Conservation (phyloP, 2,113 vertebrate genomes). For the Oryzias celebensis region DNA sequence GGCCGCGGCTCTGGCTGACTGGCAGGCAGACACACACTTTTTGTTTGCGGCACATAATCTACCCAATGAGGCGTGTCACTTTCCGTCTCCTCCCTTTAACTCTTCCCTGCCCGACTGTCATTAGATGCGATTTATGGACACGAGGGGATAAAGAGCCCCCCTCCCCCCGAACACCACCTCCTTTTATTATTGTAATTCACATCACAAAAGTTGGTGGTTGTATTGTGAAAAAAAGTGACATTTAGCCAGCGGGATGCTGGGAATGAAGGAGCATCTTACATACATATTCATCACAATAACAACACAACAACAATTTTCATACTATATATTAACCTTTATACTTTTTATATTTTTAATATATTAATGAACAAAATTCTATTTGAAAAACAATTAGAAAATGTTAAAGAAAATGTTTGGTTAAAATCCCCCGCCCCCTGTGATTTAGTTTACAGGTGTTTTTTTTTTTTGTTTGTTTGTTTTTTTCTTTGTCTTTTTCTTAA, state of each 20-base stretch:
- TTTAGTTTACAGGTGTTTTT: no score
- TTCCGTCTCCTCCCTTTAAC: conserved; percentile 95
- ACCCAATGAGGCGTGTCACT: conserved; percentile 98
- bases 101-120: conserved; percentile 80
- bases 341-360: no score
- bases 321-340: neutral
- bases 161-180: neutral
- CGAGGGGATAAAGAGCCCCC: conserved; percentile 27
- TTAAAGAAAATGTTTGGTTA: no score
- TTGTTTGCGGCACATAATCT: conserved; percentile 99
- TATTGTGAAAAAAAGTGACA: conserved; percentile 26
- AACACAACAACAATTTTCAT: neutral
- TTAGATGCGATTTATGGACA: conserved; percentile 59
- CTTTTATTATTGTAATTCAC: conserved; percentile 58
- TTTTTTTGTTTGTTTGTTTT: neutral
- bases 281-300: neutral
- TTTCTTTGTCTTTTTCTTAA: no score
- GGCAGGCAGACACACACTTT: conserved; percentile 95
- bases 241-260: conserved; percentile 11
- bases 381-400: no score
- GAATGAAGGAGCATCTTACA: neutral
- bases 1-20: conserved; percentile 89
- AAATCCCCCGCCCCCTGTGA: no score
- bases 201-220: conserved; percentile 56
- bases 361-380: no score